These are phyloP conservation scores for Meganola albula DNA, from an alignment of 2,888 invertebrate species.

Conservation along the genomic window DNA sequence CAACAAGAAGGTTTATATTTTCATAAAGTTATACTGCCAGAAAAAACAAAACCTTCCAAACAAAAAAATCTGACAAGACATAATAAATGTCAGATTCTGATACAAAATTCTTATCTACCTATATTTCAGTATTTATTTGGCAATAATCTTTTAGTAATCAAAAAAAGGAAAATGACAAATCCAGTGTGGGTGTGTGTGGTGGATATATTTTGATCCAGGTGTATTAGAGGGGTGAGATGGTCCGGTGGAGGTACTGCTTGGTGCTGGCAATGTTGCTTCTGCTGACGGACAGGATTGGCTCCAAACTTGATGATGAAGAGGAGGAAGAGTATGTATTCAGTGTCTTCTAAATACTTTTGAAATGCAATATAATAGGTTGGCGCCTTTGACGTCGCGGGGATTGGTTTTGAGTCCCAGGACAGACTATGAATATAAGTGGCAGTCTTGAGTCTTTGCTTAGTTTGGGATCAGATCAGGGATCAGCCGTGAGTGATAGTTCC, in stretches of 20 bases:
- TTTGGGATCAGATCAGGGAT: too few relatives aligned
- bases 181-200: conserved; percentile 43
- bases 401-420: too few relatives aligned
- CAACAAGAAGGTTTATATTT: too few relatives aligned
- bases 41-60: conserved; percentile 55
- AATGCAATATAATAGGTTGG: too few relatives aligned
- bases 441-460: too few relatives aligned
- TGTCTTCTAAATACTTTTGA: too few relatives aligned
- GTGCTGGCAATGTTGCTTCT: conserved; percentile 55
- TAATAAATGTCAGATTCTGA: conserved; percentile 54
- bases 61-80: conserved; percentile 46
- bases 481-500: too few relatives aligned
- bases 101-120: conserved; percentile 38
- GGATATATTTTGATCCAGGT: conserved; percentile 23
- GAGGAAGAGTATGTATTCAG: conserved; percentile 46
- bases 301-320: conserved; percentile 46
- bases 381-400: too few relatives aligned
- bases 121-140: background rate
- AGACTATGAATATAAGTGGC: too few relatives aligned
- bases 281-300: conserved; percentile 40
- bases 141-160: conserved; percentile 36
- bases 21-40: conserved; percentile 21
- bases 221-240: conserved; percentile 44
- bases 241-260: conserved; percentile 57
- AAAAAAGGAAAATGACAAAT: conserved; percentile 60